Base-by-base conservation (phyloP, 2,797 vertebrate genomes). In the Parauchenoglanis ngamensis region DNA sequence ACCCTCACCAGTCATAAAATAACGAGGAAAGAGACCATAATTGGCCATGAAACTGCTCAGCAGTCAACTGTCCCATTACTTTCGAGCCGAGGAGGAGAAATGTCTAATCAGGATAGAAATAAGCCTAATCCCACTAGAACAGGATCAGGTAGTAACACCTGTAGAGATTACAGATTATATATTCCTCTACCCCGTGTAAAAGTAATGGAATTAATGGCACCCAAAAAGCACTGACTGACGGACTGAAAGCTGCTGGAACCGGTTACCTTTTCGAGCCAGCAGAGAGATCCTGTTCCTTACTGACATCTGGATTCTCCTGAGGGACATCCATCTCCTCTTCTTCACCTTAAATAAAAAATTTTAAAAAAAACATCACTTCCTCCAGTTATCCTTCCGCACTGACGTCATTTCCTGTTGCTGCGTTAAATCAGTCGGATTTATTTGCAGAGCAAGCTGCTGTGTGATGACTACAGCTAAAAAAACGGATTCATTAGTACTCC, bases 211-310 rank as follows among this genome's bases (percentile, higher is more conserved):
- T 21, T n/a, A n/a, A 10, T 1, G 10, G 40, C 21, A 23, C 19
- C 75, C 12, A 1, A 21, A 21, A 49, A 19, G 13, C 1, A 11
- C 31, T 57, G 31, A 12, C n/a, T 21, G 52, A 77, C 44, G 4
- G 46, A n/a, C 4, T 28, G 46, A 76, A 31, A 28, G 3, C 52
- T 19, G 2, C 6, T 7, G 7, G 17, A 78, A 31, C 5, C 1
- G 31, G 78, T 87, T 72, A 91, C 89, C 88, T 89, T 61, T 65
- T 82, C 19, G 54, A 68, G 0, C 84, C 88, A 57, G 68, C 72
- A 46, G 88, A 90, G 23, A 72, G 59, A 86, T 90, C 87, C 28
- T 84, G 61, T 40, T 87, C 90, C 54, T 85, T 13, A 35, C 65
- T 85, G 25, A 63, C 23, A 49, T 90, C 79, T 6, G 46, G 21